These are phyloP conservation scores for Eupsittula cactorum DNA, from an alignment of 2,113 vertebrate genomes.

Conservation along the genomic window DNA sequence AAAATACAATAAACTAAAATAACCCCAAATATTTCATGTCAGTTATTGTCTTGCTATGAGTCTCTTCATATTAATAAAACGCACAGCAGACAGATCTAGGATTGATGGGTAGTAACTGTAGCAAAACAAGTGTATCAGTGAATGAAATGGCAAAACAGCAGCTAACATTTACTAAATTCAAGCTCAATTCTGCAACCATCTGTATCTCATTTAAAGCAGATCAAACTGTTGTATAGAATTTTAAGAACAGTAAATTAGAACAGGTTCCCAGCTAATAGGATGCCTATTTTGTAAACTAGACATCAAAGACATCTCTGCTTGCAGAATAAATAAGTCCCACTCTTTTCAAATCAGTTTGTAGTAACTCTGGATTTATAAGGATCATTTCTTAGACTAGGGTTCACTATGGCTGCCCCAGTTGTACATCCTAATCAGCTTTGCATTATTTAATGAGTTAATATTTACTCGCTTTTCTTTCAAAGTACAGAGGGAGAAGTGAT, in stretches of 20 bases:
- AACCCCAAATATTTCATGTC: not conserved
- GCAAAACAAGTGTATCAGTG: not conserved
- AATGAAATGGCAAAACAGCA: not conserved
- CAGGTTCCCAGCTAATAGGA: conserved; percentile 8
- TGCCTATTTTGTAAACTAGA: not conserved
- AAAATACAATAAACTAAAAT: not conserved
- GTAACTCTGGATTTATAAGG: not conserved
- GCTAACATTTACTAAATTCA: conserved; percentile 58
- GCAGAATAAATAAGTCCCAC: not conserved
- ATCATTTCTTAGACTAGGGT: not conserved
- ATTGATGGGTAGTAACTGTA: not conserved
- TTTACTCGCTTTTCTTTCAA: not conserved
- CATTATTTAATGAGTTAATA: not conserved
- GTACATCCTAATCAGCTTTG: not conserved
- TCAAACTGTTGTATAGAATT: conserved; percentile 12
- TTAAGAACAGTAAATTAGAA: conserved; percentile 27
- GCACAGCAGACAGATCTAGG: not conserved
- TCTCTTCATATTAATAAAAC: not conserved
- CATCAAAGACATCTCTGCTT: not conserved
- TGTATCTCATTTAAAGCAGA: conserved; percentile 56
- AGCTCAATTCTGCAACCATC: conserved; percentile 45
- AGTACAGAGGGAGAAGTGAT: not conserved
- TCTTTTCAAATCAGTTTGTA: not conserved
- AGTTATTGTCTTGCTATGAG: not conserved
- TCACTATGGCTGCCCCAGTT: not conserved